These are phyloP conservation scores for Archips crataeganus DNA, from an alignment of 2,888 invertebrate species.

Conservation along the genomic window DNA sequence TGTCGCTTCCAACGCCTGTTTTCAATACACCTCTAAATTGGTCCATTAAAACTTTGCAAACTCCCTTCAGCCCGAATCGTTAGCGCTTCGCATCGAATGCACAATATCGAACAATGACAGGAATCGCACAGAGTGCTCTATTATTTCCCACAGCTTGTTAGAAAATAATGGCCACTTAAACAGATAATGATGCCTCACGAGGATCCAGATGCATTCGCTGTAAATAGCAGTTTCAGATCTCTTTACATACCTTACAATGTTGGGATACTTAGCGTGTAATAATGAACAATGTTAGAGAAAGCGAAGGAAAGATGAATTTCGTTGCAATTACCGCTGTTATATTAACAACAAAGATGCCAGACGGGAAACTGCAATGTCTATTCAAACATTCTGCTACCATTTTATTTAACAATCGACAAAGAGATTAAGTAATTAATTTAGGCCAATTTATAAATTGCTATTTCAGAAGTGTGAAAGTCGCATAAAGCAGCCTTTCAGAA, in stretches of 20 bases:
- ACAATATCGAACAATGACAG: slow-evolving; percentile 59
- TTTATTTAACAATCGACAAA: not conserved
- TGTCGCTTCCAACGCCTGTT: slow-evolving; percentile 60
- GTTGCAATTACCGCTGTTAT: not conserved
- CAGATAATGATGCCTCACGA: slow-evolving; percentile 37
- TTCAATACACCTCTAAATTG: slow-evolving; percentile 75
- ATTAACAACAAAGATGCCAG: not conserved
- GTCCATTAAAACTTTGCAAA: slow-evolving; percentile 75
- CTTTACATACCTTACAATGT: slow-evolving; percentile 40
- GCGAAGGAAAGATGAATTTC: slow-evolving; percentile 8
- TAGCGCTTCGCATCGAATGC: slow-evolving; percentile 58
- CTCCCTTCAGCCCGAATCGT: slow-evolving; percentile 65
- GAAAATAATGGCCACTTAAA: slow-evolving; percentile 41
- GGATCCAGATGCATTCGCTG: slow-evolving; percentile 39
- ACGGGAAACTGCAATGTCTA: not conserved
- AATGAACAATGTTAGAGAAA: slow-evolving; percentile 29
- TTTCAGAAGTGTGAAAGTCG: slow-evolving; percentile 1
- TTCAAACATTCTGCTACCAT: not conserved
- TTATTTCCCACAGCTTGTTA: slow-evolving; percentile 37
- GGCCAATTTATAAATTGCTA: not conserved
- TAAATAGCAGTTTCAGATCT: slow-evolving; percentile 28
- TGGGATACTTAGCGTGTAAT: slow-evolving; percentile 16
- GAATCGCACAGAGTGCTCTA: slow-evolving; percentile 42
- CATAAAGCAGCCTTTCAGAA: slow-evolving; percentile 6
- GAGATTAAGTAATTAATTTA: not conserved